Percentiles rank a stretch among this genome's conserved stretches.
These are phyloP conservation scores for Eupsittula cactorum DNA, from an alignment of 2,113 vertebrate species.

Conservation along the genomic window DNA sequence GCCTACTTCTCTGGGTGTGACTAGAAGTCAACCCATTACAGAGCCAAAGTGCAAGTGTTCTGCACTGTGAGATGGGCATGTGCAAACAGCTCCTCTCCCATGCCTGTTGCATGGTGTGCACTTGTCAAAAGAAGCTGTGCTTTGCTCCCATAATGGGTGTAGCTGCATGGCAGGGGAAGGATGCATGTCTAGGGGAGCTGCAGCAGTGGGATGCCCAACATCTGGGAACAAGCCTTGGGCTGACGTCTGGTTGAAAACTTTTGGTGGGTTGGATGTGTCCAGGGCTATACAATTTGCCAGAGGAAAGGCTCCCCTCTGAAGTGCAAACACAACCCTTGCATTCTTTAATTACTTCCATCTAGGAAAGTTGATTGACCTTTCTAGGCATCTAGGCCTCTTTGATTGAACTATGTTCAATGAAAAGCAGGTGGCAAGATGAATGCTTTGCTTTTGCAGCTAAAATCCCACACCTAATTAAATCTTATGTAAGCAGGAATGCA, in stretches of 20 bases:
- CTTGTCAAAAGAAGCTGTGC: not conserved
- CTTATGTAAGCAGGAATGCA: not conserved
- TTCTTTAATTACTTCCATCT: slow-evolving; percentile 11
- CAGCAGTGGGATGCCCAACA: not conserved
- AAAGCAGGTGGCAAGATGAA: not conserved
- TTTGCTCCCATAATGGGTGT: not conserved
- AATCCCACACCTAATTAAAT: not conserved
- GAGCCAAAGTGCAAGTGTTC: not conserved
- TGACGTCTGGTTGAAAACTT: not conserved
- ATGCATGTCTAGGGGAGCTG: not conserved
- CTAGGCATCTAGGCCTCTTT: not conserved
- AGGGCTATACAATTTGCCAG: not conserved
- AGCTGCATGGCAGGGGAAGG: not conserved
- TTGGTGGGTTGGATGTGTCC: not conserved
- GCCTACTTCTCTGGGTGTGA: not conserved
- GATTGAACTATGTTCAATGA: not conserved
- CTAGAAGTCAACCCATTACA: not conserved
- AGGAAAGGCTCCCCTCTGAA: not conserved
- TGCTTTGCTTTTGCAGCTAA: not conserved
- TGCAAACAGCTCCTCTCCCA: not conserved
- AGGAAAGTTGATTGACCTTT: not conserved
- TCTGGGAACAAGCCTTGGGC: not conserved
- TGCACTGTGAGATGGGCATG: not conserved
- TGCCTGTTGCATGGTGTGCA: accelerated
- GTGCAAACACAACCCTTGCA: not conserved